A percentile compares a stretch with the other conserved stretches of the same genome.
These are phyloP conservation scores for Chelonoidis abingdonii DNA, from an alignment of 2,113 vertebrate species.

Conservation along the genomic window DNA sequence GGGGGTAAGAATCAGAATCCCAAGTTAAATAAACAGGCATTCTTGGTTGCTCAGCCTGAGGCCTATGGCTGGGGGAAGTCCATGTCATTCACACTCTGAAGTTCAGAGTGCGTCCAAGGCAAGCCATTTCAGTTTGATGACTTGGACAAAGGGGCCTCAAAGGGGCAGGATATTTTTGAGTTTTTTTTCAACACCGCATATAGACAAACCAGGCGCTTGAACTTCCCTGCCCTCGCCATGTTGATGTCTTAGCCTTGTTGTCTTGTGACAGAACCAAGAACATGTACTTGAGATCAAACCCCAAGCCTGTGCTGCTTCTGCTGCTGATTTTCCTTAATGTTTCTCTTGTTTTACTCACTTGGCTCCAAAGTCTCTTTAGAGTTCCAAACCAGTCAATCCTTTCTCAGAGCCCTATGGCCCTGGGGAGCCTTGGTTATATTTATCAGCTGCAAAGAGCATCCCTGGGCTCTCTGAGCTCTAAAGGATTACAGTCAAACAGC, in stretches of 20 bases:
- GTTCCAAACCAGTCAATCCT: constrained; percentile 59
- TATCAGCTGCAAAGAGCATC: constrained; percentile 47
- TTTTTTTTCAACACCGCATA: not conserved
- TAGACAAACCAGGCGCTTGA: not conserved
- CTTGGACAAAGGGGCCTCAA: not conserved
- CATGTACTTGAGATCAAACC: not conserved
- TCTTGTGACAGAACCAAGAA: not conserved
- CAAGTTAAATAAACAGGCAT: constrained; percentile 29
- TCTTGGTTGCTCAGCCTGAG: not conserved
- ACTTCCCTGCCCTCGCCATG: not conserved
- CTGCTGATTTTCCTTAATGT: constrained; percentile 37
- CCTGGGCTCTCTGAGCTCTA: constrained; percentile 35
- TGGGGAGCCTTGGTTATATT: constrained; percentile 22
- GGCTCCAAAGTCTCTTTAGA: constrained; percentile 34
- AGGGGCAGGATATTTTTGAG: not conserved
- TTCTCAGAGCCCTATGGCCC: not conserved
- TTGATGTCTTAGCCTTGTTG: not conserved
- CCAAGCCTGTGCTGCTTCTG: constrained; percentile 11
- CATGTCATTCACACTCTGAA: constrained; percentile 48
- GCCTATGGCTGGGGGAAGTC: constrained; percentile 21
- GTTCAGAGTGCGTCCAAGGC: not conserved
- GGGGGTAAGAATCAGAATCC: constrained; percentile 25
- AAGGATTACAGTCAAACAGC: not conserved
- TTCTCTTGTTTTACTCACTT: constrained; percentile 50
- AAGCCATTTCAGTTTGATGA: constrained; percentile 23